These are phyloP conservation scores for Temnothorax nylanderi DNA, from an alignment of 1,140 invertebrate genomes.

Conservation along the genomic window DNA sequence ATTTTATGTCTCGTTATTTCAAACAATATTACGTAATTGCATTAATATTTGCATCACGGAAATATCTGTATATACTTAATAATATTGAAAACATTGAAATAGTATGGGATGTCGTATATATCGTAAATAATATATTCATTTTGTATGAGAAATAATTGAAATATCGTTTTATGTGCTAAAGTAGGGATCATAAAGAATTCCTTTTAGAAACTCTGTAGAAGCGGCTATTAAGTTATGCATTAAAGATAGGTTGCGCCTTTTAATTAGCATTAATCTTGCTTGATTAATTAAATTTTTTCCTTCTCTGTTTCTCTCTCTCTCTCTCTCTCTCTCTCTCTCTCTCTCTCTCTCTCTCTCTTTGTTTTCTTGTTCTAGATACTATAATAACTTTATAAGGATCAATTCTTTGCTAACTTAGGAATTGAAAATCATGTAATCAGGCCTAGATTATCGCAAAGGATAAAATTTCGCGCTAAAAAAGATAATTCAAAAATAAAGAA, in stretches of 20 bases:
- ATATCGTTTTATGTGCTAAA: conserved; percentile 12
- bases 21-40: neutral
- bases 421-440: neutral
- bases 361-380: neutral
- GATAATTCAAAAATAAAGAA: neutral
- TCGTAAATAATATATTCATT: neutral
- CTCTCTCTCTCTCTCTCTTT: neutral
- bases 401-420: neutral
- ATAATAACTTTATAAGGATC: neutral
- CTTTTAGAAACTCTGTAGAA: conserved; percentile 20
- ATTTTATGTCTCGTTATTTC: neutral
- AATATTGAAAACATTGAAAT: neutral
- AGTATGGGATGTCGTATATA: neutral
- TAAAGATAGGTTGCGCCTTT: conserved; percentile 9
- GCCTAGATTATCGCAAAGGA: neutral
- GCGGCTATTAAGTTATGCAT: conserved; percentile 23
- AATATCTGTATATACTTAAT: neutral
- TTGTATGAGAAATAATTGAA: conserved; percentile 18
- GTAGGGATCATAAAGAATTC: neutral
- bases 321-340: neutral
- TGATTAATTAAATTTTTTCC: conserved; percentile 24
- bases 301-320: neutral
- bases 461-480: neutral
- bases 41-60: neutral
- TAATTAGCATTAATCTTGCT: conserved; percentile 24